Conservation (phyloP, 2,888 invertebrate genomes). For the Hololepta plana region DNA sequence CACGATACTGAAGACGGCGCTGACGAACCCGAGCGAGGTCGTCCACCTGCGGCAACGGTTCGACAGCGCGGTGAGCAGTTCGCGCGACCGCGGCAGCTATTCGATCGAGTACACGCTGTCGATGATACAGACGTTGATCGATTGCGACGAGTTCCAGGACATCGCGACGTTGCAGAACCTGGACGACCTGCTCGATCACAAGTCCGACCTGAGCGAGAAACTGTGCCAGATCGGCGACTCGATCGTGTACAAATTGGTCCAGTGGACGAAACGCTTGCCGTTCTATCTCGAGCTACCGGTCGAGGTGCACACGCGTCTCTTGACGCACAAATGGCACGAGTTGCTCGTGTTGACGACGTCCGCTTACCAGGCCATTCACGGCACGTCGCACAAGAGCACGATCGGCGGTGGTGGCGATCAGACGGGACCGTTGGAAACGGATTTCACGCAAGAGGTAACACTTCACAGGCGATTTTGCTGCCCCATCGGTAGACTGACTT, state of each 20-base stretch:
- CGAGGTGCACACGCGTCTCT: conserved; percentile 78
- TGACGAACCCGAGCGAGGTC: conserved; percentile 87
- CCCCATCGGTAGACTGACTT: neutral
- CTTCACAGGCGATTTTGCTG: neutral
- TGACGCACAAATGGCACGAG: conserved; percentile 98
- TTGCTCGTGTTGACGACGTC: conserved; percentile 84
- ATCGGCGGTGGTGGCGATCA: conserved; percentile 23
- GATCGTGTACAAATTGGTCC: conserved; percentile 94
- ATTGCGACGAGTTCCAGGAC: conserved; percentile 93
- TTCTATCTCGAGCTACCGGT: conserved; percentile 94
- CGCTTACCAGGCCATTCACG: conserved; percentile 81
- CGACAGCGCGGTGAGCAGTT: conserved; percentile 77
- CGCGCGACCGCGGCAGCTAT: conserved; percentile 52
- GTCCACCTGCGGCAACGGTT: conserved; percentile 74
- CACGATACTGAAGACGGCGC: conserved; percentile 83
- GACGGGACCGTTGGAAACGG: conserved; percentile 58
- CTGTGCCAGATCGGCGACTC: conserved; percentile 94
- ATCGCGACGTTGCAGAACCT: conserved; percentile 84
- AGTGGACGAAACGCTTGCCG: conserved; percentile 96
- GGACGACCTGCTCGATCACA: conserved; percentile 78
- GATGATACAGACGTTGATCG: conserved; percentile 84
- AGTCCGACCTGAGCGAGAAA: conserved; percentile 79
- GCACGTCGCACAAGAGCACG: too few relatives aligned
- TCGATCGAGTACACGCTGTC: conserved; percentile 68
- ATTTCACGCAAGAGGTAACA: conserved; percentile 72